phyloP scores from a whole-genome alignment of 1,140 invertebrate species.

The Aphidius ervi region DNA sequence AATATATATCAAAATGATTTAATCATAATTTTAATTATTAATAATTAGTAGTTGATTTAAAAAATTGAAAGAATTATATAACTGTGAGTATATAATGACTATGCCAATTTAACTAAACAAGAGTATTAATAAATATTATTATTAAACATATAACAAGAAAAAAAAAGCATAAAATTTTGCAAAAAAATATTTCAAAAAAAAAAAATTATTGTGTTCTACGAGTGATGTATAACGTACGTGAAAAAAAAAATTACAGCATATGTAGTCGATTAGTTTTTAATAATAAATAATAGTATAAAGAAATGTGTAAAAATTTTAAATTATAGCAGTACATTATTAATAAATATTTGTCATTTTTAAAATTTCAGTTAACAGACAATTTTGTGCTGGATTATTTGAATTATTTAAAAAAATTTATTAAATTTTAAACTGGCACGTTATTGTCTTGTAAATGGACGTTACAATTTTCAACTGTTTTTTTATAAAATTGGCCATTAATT shows the following conservation, averaged over 20 bases:
- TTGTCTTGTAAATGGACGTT: conserved; percentile 17
- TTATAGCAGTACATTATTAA: too few relatives aligned
- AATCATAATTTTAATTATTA: conserved; percentile 41
- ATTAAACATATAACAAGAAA: conserved; percentile 6
- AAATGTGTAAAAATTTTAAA: too few relatives aligned
- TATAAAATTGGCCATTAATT: conserved; percentile 18
- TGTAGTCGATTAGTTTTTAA: too few relatives aligned
- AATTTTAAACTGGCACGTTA: conserved; percentile 14
- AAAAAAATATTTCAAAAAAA: conserved; percentile 16
- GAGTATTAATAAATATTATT: conserved; percentile 32
- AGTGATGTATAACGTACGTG: too few relatives aligned
- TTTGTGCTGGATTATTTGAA: not conserved
- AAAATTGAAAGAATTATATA: conserved; percentile 32
- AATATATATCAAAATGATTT: conserved; percentile 32
- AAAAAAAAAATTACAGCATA: too few relatives aligned
- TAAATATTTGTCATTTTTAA: too few relatives aligned
- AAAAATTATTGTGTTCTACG: not conserved
- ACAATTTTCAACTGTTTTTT: conserved; percentile 36
- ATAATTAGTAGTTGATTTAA: conserved; percentile 40
- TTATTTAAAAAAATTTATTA: conserved; percentile 13
- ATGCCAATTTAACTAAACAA: conserved; percentile 37
- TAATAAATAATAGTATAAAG: too few relatives aligned
- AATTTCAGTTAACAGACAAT: too few relatives aligned
- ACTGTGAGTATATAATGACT: conserved; percentile 34
- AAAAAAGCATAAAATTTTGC: not conserved